A percentile compares a stretch with the other conserved stretches of the same genome.
Conservation (phyloP, 2,888 invertebrate genomes). For the Caenorhabditis sp. region DNA sequence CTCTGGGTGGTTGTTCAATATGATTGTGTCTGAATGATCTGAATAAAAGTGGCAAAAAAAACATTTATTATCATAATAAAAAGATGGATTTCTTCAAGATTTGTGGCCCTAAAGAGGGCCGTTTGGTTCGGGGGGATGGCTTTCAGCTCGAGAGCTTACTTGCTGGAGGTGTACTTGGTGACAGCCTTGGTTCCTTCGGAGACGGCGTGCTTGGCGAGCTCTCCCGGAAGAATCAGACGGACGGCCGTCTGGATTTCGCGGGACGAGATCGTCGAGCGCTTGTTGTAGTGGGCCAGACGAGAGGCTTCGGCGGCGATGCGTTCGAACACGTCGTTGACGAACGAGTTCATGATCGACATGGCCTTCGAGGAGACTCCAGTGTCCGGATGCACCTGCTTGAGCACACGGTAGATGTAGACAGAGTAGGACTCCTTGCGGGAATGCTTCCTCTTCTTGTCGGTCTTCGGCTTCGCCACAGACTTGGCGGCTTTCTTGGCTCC, state of each 20-base stretch:
- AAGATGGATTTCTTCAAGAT: no score
- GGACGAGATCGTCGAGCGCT: slow-evolving; percentile 84
- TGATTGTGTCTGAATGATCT: no score
- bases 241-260: slow-evolving; percentile 84
- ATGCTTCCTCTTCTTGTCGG: slow-evolving; percentile 76
- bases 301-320: slow-evolving; percentile 83
- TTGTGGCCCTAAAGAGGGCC: slow-evolving; percentile 75
- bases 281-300: slow-evolving; percentile 84
- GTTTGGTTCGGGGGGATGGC: slow-evolving; percentile 71
- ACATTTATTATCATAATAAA: no score
- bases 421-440: slow-evolving; percentile 77
- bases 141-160: slow-evolving; percentile 45
- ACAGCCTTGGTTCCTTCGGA: slow-evolving; percentile 62
- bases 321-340: slow-evolving; percentile 86
- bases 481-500: slow-evolving; percentile 79
- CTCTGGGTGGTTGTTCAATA: no score
- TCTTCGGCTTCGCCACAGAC: slow-evolving; percentile 56
- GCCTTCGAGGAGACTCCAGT: slow-evolving; percentile 85
- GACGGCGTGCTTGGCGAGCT: slow-evolving; percentile 60
- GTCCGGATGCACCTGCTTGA: slow-evolving; percentile 83
- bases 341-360: slow-evolving; percentile 85
- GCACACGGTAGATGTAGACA: slow-evolving; percentile 83
- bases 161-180: slow-evolving; percentile 60
- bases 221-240: slow-evolving; percentile 64
- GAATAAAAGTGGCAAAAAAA: no score